These are phyloP conservation scores for Psammodynastes pulverulentus DNA, from an alignment of 2,113 vertebrate genomes.

Conservation along the genomic window DNA sequence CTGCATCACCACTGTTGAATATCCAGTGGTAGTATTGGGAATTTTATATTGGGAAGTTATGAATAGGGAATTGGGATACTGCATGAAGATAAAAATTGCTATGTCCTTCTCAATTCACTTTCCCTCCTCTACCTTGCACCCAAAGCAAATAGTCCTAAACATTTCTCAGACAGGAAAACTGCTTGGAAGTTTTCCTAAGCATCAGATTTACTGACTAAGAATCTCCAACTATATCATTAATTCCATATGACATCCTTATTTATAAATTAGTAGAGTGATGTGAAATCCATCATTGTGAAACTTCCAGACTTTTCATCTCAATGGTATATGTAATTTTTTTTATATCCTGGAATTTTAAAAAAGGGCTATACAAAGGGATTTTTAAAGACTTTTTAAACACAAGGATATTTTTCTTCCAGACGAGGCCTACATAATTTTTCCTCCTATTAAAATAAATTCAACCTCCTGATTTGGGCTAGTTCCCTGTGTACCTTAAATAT, in stretches of 20 bases:
- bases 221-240: neutral
- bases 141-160: neutral
- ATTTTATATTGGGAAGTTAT: neutral
- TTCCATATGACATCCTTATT: neutral
- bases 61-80: neutral
- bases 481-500: neutral
- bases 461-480: neutral
- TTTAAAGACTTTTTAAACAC: neutral
- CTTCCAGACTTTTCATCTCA: neutral
- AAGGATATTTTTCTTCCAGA: neutral
- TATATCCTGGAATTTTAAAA: too few species aligned
- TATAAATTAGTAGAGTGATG: neutral
- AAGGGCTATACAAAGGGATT: neutral
- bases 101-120: neutral
- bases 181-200: neutral
- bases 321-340: neutral
- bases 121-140: neutral
- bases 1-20: neutral
- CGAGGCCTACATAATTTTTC: neutral
- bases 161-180: neutral
- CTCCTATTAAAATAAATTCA: neutral
- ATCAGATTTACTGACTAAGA: neutral
- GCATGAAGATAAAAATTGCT: neutral
- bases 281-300: neutral
- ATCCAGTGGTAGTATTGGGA: neutral